Evolutionary conservation across 2,888 invertebrate genomes (phyloP).

Genomic region (Agrochola lychnidis): DNA sequence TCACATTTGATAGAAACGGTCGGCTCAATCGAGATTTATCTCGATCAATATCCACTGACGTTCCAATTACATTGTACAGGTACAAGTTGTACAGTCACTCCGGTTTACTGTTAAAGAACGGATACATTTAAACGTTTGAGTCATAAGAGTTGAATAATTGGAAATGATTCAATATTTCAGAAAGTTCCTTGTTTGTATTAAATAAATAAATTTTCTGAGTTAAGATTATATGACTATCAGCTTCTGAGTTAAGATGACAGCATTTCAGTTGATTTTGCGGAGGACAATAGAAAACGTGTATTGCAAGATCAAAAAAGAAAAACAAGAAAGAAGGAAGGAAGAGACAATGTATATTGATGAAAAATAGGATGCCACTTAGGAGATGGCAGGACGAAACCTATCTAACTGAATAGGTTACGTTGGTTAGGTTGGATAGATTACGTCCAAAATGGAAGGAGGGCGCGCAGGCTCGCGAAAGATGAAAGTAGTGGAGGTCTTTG

Average conservation of each 20-base stretch:
- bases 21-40: slow-evolving; percentile 83
- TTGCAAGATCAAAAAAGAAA: too few relatives aligned
- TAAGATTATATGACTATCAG: neutral
- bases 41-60: slow-evolving; percentile 86
- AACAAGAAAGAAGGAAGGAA: neutral
- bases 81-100: slow-evolving; percentile 74
- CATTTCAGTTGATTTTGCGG: neutral
- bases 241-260: neutral
- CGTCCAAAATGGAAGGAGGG: too few relatives aligned
- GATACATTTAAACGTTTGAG: slow-evolving; percentile 56
- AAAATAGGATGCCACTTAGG: neutral
- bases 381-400: too few relatives aligned
- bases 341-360: neutral
- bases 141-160: slow-evolving; percentile 7
- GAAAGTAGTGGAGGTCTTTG: too few relatives aligned
- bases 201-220: neutral
- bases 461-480: too few relatives aligned
- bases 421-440: too few relatives aligned
- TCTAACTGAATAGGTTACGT: too few relatives aligned
- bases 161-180: neutral
- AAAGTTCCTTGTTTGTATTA: neutral
- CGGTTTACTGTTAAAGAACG: slow-evolving; percentile 66
- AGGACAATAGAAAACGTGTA: neutral
- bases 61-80: slow-evolving; percentile 85
- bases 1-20: slow-evolving; percentile 73